Evolutionary conservation across 2,113 vertebrate species (phyloP).

Genomic region (Lepus americanus): DNA sequence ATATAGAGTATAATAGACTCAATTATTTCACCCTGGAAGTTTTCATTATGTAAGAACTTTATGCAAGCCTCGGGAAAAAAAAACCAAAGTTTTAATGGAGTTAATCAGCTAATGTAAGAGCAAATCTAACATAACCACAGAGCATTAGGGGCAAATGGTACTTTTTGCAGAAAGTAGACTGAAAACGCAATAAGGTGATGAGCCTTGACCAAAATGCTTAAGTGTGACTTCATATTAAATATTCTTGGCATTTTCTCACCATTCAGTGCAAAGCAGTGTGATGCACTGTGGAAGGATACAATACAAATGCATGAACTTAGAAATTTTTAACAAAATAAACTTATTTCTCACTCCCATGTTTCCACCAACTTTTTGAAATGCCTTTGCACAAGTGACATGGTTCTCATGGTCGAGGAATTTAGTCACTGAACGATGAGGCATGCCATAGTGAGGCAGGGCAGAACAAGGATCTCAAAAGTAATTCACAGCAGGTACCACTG

Average conservation of each 20-base stretch:
- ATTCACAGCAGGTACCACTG: background rate
- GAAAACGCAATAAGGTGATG: constrained; percentile 32
- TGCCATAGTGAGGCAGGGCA: background rate
- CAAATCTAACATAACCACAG: constrained; percentile 39
- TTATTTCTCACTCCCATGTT: too few species aligned
- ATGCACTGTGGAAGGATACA: background rate
- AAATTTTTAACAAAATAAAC: too few species aligned
- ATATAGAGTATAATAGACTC: background rate
- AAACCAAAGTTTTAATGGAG: constrained; percentile 36
- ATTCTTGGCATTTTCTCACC: background rate
- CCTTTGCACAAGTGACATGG: background rate
- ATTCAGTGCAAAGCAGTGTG: background rate
- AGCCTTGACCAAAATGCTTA: constrained; percentile 25
- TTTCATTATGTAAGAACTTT: background rate
- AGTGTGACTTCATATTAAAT: background rate
- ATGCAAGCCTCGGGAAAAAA: constrained; percentile 50
- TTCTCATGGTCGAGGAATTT: background rate
- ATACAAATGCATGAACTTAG: background rate
- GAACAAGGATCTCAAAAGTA: background rate
- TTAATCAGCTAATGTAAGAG: background rate
- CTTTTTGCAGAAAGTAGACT: constrained; percentile 55
- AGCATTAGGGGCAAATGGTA: constrained; percentile 28
- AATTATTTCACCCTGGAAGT: background rate
- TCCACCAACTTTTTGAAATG: too few species aligned
- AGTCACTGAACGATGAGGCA: background rate